Evolutionary conservation across 23 tunicate genomes (phyloP), one percentile per base, ranked within the genome.

Genomic region (Trididemnum clinides): DNA sequence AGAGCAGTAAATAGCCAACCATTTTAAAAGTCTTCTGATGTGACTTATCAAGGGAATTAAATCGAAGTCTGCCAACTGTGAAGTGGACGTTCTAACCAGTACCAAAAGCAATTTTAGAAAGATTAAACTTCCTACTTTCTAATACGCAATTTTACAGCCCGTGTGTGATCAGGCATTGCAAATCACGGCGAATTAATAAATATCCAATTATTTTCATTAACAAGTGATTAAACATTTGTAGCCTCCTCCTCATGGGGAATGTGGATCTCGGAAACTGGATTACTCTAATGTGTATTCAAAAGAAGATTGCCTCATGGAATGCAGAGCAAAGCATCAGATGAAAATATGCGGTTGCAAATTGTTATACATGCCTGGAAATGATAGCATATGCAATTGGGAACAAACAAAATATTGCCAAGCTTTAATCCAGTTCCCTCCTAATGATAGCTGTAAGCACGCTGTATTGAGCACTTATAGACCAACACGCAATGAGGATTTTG

Each of bases 231-330:
- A n/a, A n/a, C n/a, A n/a, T 59, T 59, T 75, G 6, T 84, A 90
- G 95, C 77, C 82, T 29, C 86, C 85, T 2, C 95, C 95, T 18
- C 36, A 90, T 62, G 89, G 89, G 2, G 54, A 84, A 63, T 90
- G 95, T 44, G 95, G 95, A 44, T 54, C 25, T 28, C 65, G 57
- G 51, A 32, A 49, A 21, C 70, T 90, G 34, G 35, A 71, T 23
- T 72, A 33, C 65, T 90, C 51, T 58, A 28, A 33, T 29, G 57
- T 51, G 51, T 90, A 90, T 35, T 34, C 95, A 25, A 27, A 36
- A 37, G 86, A 58, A n/a, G 38, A 73, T 0, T 90, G 95, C 71
- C 6, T 72, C 28, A 25, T 85, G 76, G 95, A 90, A 37, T 90
- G 95, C 73, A 33, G 58, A 51, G 36, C 89, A n/a, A 38, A 85